A percentile compares a stretch with the other conserved stretches of the same genome.
Conservation (phyloP, 1,140 invertebrate species). For the Zaprionus ghesquierei region DNA sequence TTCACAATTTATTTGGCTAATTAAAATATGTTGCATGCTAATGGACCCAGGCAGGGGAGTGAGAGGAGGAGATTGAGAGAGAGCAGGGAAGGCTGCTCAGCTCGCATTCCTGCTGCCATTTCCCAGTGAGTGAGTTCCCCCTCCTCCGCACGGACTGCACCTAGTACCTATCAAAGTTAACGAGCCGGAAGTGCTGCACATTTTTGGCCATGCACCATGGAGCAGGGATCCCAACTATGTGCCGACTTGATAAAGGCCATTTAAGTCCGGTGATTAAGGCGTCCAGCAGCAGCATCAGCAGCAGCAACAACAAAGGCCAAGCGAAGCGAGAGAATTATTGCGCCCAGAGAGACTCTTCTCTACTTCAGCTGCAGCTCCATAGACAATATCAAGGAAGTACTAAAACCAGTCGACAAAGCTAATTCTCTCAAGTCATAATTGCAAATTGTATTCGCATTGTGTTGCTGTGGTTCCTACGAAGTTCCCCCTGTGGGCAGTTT, state of each 20-base stretch:
- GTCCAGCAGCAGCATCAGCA: slow-evolving; percentile 9
- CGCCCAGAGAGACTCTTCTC: slow-evolving; percentile 8
- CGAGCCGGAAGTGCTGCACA: slow-evolving; percentile 79
- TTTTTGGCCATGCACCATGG: slow-evolving; percentile 40
- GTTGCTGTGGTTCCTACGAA: slow-evolving; percentile 9
- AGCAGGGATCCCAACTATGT: slow-evolving; percentile 32
- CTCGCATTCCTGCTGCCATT: slow-evolving; percentile 18
- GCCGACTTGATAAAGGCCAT: slow-evolving; percentile 54
- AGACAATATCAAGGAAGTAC: slow-evolving; percentile 25
- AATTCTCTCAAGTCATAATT: slow-evolving; percentile 33
- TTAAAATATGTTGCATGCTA: slow-evolving; percentile 80
- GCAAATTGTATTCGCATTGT: slow-evolving; percentile 26
- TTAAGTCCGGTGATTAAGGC: slow-evolving; percentile 51
- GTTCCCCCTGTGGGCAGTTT: not conserved
- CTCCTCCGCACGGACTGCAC: not conserved
- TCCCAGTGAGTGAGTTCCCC: not conserved
- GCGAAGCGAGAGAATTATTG: slow-evolving; percentile 25
- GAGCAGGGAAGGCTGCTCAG: not conserved
- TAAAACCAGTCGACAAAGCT: slow-evolving; percentile 15
- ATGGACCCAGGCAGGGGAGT: slow-evolving; percentile 53
- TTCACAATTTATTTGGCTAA: slow-evolving; percentile 77
- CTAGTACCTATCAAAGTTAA: slow-evolving; percentile 59
- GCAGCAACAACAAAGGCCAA: slow-evolving; percentile 24
- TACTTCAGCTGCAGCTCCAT: not conserved
- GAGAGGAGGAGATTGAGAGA: too few relatives aligned